Base-by-base conservation (phyloP, 2,113 vertebrate genomes). In the Hippocampus zosterae region DNA sequence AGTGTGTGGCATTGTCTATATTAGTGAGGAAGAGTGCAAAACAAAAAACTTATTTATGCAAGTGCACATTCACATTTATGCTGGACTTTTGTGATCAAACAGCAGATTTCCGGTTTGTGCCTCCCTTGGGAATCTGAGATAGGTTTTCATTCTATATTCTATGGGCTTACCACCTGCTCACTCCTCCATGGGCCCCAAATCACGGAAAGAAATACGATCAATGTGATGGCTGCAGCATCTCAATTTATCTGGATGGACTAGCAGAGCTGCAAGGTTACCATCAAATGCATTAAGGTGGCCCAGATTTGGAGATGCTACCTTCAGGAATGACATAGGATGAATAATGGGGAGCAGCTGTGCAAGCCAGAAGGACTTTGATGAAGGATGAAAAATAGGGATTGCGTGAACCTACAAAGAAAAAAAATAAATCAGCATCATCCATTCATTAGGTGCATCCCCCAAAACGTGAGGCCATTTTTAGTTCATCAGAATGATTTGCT, bases 61-160 rank as follows among this genome's bases (percentile, higher is more conserved):
- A 53, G 55, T 62, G 73, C 2, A 1, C 46, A 59, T 23, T 46
- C 74, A 70, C 66, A 55, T 27, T 62, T 69, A 72, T 76, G 65
- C 50, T 56, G 65, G 75, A 71, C 65, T 77, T 76, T 64, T 52
- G 50, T 65, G 23, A 70, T 78, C 82, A 77, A 84, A 63, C 67
- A 81, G 72, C 82, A 76, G 83, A 82, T 87, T 87, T 88, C 78
- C 85, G 76, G 73, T 86, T 67, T 60, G 65, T 78, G 83, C 75
- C 81, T 65, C 53, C 21, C 19, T 63, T 63, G 41, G n/a, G 62
- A 65, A 65, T 65, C 80, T 78, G 82, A 77, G 77, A 61, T 75
- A 52, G 72, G 68, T 81, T 77, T 87, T 88, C 84, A 85, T 87
- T 89, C 84, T 66, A 57, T 80, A 81, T 87, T 87, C 75, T 80